Evolutionary conservation across 2,888 invertebrate species (phyloP).

Genomic region (Sthenelais limicola): DNA sequence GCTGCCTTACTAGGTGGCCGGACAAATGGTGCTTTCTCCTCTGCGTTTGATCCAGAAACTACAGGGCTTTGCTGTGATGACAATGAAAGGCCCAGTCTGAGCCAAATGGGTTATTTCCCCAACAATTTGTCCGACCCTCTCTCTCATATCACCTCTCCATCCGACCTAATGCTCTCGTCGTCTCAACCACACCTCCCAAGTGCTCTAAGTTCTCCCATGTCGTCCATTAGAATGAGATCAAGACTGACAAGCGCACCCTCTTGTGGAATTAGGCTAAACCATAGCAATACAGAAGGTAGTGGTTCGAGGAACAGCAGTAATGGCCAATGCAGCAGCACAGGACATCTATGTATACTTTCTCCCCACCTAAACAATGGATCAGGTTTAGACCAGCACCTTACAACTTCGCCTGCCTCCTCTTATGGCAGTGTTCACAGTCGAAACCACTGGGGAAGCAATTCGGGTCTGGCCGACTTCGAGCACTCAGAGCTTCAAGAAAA

Average conservation of each 20-base stretch:
- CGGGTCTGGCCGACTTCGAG: conserved; percentile 11
- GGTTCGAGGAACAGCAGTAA: too few species aligned
- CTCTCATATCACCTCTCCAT: conserved; percentile 7
- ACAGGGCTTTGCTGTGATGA: background rate
- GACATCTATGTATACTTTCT: too few species aligned
- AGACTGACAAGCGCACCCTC: background rate
- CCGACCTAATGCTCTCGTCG: conserved; percentile 24
- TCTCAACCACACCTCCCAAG: conserved; percentile 38
- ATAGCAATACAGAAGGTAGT: too few species aligned
- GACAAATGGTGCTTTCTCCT: conserved; percentile 26
- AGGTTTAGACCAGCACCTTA: too few species aligned
- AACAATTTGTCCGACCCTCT: background rate
- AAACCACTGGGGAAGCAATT: background rate
- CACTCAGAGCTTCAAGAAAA: conserved; percentile 41
- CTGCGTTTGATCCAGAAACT: background rate
- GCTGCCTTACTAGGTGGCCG: conserved; percentile 22
- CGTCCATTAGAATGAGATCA: conserved; percentile 5
- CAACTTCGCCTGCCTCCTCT: conserved; percentile 18
- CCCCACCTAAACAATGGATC: too few species aligned
- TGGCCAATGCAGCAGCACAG: too few species aligned
- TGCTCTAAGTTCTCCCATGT: conserved; percentile 3
- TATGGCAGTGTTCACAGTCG: conserved; percentile 10
- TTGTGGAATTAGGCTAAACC: background rate
- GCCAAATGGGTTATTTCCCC: background rate
- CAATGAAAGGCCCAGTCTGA: background rate